Evolutionary conservation across 2,888 invertebrate species (phyloP).

Genomic region (Leucania comma): DNA sequence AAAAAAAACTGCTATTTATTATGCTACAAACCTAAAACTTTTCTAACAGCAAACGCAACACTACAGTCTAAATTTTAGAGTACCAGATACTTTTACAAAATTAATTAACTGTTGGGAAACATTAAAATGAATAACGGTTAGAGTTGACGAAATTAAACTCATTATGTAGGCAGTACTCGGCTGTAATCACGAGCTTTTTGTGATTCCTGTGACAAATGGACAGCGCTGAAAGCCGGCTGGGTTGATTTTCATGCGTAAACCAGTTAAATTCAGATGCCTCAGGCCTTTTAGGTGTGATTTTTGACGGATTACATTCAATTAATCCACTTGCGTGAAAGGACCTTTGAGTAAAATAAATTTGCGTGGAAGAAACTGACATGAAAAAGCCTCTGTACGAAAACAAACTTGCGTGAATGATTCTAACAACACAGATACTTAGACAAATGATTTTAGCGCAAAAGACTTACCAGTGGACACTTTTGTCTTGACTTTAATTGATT

Average conservation of each 20-base stretch:
- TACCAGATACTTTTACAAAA: constrained; percentile 23
- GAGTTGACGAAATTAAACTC: constrained; percentile 82
- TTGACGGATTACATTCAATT: neutral
- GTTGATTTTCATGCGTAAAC: constrained; percentile 79
- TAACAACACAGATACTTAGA: no score
- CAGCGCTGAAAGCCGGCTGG: constrained; percentile 71
- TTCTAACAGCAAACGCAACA: constrained; percentile 5
- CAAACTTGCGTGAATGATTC: no score
- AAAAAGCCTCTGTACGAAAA: no score
- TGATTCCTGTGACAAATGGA: constrained; percentile 87
- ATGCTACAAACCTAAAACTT: neutral
- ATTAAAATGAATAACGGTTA: constrained; percentile 69
- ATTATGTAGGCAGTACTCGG: constrained; percentile 73
- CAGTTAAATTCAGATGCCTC: constrained; percentile 63
- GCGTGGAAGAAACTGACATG: no score
- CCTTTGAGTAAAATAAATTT: neutral
- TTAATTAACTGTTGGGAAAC: constrained; percentile 53
- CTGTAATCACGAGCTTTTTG: constrained; percentile 84
- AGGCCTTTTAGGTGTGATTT: neutral
- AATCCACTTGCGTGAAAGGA: neutral
- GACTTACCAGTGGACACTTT: no score
- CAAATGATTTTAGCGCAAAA: no score
- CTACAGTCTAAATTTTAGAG: constrained; percentile 8
- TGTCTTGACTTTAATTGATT: no score
- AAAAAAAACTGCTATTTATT: no score